Base-by-base conservation (phyloP, 2,888 invertebrate species). In the Mellilla xanthometata region DNA sequence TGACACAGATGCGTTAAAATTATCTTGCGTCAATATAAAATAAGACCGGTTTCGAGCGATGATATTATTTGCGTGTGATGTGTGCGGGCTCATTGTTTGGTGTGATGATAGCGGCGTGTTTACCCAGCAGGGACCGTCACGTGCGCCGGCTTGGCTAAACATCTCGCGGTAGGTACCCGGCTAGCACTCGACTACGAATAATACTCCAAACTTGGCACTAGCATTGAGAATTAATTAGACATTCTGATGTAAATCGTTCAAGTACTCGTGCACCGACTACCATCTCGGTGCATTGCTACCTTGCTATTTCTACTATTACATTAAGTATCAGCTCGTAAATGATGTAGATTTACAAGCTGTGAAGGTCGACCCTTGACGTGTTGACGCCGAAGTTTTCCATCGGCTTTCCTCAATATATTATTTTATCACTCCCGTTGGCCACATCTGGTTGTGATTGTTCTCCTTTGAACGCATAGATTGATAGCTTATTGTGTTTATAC, bases 41-140 rank as follows among this genome's bases (percentile, higher is more conserved):
- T 15, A 23, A 28, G 19, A 29, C 42, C 9, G 29, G 15, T 19
- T 12, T 15, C 10, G 36, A 23, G 10, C 36, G 9, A 12, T 22
- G n/a, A 23, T 19, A 43, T 38, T 6, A 41, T 52, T 41, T 39
- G 11, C 24, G 27, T 15, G 31, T n/a, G n/a, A n/a, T n/a, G n/a
- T n/a, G n/a, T n/a, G 43, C 12, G 38, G 36, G 48, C 41, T 41
- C 22, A 31, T 24, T 43, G 46, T 54, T 55, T 54, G 45, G 34
- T 28, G 29, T 30, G 44, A 22, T 34, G 49, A 56, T 56, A 48
- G 46, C 33, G 54, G 34, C 39, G 44, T 54, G 50, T 54, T 56
- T 56, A 53, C 43, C 36, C n/a, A n/a, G n/a, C n/a, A n/a, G 15
- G 15, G 4, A 5, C 15, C 15, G 6, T 19, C 15, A 19, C 15